A percentile compares a stretch with the other conserved stretches of the same genome.
Conservation (phyloP, 2,113 vertebrate species). For the Melanerpes aurifrons region DNA sequence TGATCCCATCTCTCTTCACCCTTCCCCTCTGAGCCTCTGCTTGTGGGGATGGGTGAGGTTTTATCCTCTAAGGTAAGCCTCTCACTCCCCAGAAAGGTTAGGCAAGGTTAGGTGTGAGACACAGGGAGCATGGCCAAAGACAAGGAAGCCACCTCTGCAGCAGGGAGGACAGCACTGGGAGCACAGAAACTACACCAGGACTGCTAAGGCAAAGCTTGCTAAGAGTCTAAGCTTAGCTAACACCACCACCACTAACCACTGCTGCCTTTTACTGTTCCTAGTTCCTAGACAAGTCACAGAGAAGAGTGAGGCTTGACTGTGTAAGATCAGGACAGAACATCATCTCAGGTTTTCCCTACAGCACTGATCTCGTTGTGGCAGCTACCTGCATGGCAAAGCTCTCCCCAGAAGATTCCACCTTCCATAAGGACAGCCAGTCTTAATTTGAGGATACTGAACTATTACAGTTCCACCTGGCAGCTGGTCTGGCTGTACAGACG, state of each 20-base stretch:
- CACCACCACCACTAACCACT: neutral
- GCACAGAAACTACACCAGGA: neutral
- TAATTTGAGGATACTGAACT: neutral
- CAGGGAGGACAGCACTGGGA: neutral
- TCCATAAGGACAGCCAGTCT: neutral
- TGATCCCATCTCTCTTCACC: neutral
- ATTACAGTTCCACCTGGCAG: neutral
- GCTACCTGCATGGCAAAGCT: neutral
- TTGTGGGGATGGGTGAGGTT: neutral
- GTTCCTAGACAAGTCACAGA: neutral
- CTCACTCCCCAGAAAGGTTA: neutral
- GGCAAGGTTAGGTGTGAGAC: neutral
- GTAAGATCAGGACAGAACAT: neutral
- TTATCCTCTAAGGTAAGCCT: neutral
- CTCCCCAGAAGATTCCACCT: neutral
- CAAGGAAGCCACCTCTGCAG: neutral
- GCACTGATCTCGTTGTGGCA: neutral
- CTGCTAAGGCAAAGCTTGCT: neutral
- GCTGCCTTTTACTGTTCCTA: neutral
- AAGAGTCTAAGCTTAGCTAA: neutral
- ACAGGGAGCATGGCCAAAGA: fast-evolving
- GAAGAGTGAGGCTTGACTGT: neutral
- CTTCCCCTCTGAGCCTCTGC: neutral
- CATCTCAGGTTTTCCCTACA: neutral
- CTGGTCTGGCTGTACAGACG: neutral